A percentile compares a stretch with the other conserved stretches of the same genome.
phyloP scores from a whole-genome alignment of 37 sponge, comb jelly and placozoan genomes.

The Agelas oroides region DNA sequence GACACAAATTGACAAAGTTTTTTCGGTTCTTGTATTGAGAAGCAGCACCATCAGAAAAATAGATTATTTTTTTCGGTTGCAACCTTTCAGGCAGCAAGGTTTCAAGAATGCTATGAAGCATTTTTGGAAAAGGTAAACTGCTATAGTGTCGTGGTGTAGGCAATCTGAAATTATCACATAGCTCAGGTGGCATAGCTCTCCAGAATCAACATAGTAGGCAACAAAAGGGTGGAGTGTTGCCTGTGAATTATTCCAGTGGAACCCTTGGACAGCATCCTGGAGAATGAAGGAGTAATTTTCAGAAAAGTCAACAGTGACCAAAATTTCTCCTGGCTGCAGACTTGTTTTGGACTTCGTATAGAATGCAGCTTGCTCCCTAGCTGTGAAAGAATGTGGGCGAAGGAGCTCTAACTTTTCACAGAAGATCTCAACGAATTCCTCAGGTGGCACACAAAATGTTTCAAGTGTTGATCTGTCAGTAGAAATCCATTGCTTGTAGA shows the following conservation, averaged over 20 bases:
- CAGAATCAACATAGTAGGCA: constrained; percentile 29
- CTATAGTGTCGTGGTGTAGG: constrained; percentile 55
- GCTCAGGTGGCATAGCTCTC: constrained; percentile 31
- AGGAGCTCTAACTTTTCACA: neutral
- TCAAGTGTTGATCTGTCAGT: no score
- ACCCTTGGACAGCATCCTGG: no score
- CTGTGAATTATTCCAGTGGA: no score
- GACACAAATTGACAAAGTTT: no score
- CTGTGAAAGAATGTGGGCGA: constrained; percentile 41
- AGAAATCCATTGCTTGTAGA: no score
- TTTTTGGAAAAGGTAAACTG: constrained; percentile 40
- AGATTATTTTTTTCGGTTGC: constrained; percentile 35
- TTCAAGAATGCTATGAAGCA: constrained; percentile 20
- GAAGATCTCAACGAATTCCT: constrained; percentile 33
- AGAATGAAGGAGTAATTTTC: no score
- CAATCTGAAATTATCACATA: constrained; percentile 44
- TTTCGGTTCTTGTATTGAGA: no score
- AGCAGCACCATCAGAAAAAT: no score
- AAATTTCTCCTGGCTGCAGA: no score
- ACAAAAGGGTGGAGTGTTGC: constrained; percentile 61
- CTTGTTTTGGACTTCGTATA: constrained; percentile 27
- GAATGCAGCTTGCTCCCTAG: constrained; percentile 44
- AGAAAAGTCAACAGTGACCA: no score
- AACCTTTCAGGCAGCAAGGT: neutral
- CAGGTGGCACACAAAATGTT: no score